Conservation (phyloP, 2,888 invertebrate genomes). For the Alentia gelatinosa region DNA sequence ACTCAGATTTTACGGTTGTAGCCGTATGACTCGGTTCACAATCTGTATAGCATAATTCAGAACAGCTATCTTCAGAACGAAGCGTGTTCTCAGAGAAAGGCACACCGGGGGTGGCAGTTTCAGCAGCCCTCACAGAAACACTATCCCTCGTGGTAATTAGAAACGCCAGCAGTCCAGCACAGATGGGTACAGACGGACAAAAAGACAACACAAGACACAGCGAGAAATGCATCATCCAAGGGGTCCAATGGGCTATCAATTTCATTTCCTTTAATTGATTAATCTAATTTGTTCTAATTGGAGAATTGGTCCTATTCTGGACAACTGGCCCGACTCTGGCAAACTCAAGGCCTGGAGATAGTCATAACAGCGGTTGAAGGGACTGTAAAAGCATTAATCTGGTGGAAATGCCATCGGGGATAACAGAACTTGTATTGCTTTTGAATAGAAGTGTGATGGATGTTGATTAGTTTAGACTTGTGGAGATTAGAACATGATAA, state of each 20-base stretch:
- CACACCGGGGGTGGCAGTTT: background rate
- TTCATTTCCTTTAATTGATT: background rate
- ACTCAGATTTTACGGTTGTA: too few species aligned
- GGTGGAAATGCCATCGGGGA: background rate
- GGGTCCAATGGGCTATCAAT: slow-evolving; percentile 4
- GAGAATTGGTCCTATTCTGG: slow-evolving; percentile 11
- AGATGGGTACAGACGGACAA: background rate
- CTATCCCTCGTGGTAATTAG: background rate
- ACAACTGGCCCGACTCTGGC: background rate
- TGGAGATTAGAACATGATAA: too few species aligned
- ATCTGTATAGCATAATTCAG: too few species aligned
- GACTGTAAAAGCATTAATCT: background rate
- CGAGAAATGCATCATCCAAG: slow-evolving; percentile 6
- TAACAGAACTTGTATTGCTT: background rate
- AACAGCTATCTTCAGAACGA: too few species aligned
- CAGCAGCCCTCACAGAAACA: background rate
- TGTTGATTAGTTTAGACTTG: background rate
- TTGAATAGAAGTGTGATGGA: background rate
- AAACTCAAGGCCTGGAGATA: background rate
- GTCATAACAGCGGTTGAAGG: background rate
- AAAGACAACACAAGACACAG: background rate
- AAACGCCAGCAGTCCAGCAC: background rate
- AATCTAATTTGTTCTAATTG: slow-evolving; percentile 11
- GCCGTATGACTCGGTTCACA: too few species aligned
- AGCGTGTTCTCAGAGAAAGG: too few species aligned